Evolutionary conservation across 2,797 vertebrate species (phyloP).

Genomic region (Artibeus lituratus): DNA sequence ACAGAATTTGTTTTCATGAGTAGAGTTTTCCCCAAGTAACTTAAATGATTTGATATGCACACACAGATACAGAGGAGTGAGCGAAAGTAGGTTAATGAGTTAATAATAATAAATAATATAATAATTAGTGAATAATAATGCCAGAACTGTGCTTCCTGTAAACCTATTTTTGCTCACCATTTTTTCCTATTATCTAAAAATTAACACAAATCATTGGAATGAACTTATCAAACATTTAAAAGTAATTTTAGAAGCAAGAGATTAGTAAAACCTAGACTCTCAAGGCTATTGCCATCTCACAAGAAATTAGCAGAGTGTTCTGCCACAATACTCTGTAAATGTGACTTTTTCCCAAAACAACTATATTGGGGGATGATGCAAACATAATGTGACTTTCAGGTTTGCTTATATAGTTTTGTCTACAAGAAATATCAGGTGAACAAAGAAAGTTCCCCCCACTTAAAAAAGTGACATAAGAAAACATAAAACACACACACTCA

Average conservation of each 20-base stretch:
- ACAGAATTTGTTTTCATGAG: not conserved
- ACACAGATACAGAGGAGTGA: not conserved
- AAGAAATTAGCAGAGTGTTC: not conserved
- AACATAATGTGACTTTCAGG: not conserved
- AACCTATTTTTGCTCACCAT: not conserved
- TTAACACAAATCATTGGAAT: not conserved
- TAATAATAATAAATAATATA: not conserved
- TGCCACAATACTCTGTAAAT: not conserved
- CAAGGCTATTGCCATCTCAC: not conserved
- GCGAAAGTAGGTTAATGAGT: not conserved
- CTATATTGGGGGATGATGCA: not conserved
- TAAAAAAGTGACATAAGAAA: not conserved
- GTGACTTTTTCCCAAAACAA: not conserved
- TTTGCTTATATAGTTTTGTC: not conserved
- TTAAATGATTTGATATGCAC: not conserved
- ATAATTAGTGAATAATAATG: not conserved
- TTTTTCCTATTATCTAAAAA: not conserved
- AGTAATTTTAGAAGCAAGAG: not conserved
- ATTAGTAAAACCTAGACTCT: not conserved
- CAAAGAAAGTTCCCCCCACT: not conserved
- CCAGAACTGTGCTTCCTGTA: not conserved
- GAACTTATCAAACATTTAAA: not conserved
- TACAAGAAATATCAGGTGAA: not conserved
- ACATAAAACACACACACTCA: not conserved
- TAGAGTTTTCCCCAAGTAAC: not conserved